phyloP scores from a whole-genome alignment of 37 sponge, comb jelly and placozoan genomes.

The Aphrocallistes beatrix region DNA sequence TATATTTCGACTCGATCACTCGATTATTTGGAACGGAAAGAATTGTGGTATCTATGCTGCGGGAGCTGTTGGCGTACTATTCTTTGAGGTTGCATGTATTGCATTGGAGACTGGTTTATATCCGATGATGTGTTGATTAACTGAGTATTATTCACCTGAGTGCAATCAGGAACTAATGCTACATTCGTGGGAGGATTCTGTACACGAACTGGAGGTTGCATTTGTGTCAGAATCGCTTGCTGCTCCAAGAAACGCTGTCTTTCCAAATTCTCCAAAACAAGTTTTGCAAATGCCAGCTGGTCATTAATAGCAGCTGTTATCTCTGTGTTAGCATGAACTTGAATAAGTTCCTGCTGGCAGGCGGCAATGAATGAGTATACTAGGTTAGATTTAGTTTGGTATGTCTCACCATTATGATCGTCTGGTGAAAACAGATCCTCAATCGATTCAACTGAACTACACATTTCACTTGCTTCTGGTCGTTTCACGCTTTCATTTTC shows the following conservation, averaged over 20 bases:
- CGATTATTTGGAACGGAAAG: no score
- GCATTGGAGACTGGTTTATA: no score
- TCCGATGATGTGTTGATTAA: no score
- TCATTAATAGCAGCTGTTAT: neutral
- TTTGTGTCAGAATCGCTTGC: neutral
- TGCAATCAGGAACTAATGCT: no score
- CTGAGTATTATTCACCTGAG: no score
- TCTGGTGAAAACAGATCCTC: neutral
- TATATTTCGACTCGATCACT: no score
- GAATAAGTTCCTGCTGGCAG: neutral
- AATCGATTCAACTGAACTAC: neutral
- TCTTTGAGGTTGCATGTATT: no score
- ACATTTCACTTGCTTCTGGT: neutral
- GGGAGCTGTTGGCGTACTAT: no score
- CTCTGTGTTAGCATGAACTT: neutral
- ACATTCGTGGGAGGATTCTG: no score
- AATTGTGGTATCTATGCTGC: no score
- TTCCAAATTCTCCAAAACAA: neutral
- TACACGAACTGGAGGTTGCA: no score
- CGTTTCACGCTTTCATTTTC: neutral
- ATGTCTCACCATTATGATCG: no score
- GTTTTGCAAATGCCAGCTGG: neutral
- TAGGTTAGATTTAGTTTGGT: neutral
- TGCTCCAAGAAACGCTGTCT: neutral
- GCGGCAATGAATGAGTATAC: neutral